Evolutionary conservation across 2,113 vertebrate species (phyloP), one percentile per base, ranked within the genome.

Genomic region (Prochilodus magdalenae): DNA sequence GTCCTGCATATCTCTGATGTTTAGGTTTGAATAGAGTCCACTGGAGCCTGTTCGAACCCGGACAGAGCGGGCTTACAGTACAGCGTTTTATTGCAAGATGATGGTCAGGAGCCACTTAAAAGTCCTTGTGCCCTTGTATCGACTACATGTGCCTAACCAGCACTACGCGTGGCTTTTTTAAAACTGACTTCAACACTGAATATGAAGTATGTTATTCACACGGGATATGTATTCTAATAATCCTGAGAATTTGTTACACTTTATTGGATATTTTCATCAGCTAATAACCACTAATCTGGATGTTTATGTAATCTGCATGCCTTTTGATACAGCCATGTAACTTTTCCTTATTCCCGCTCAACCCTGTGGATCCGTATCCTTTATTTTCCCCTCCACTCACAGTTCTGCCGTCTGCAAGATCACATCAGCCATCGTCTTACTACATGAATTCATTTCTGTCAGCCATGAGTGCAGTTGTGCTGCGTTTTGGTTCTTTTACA

Each of bases 101-200:
- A 51, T 10, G 20, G 49, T 36, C 67, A 74, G 40, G n/a, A 70
- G 70, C 65, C 22, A 51, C 67, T 80, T 78, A 74, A 70, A 83
- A 27, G 73, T n/a, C 74, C 26, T 67, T 67, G 74, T 86, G 67
- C 59, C 83, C 51, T 62, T 67, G 74, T 83, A 76, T 86, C 77
- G 73, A 86, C 90, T 90, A 93, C 89, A 92, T 89, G 93, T 95
- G 93, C 94, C 92, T 94, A 92, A 91, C 89, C 93, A 94, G 92
- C 92, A 91, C 92, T 88, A 87, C 89, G 87, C 90, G 91, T 90
- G 89, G 89, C 90, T 93, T 93, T 92, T 88, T 92, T 89, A 89
- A 88, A 86, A 55, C 36, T 65, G 81, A 90, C 87, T 89, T 84
- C 65, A 73, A 91, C 87, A 90, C 86, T 84, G 80, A 86, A 86